Percentiles rank a stretch among this genome's conserved stretches.
Evolutionary conservation across 2,797 vertebrate species (phyloP).

Genomic region (Platyrinchus mystaceus): DNA sequence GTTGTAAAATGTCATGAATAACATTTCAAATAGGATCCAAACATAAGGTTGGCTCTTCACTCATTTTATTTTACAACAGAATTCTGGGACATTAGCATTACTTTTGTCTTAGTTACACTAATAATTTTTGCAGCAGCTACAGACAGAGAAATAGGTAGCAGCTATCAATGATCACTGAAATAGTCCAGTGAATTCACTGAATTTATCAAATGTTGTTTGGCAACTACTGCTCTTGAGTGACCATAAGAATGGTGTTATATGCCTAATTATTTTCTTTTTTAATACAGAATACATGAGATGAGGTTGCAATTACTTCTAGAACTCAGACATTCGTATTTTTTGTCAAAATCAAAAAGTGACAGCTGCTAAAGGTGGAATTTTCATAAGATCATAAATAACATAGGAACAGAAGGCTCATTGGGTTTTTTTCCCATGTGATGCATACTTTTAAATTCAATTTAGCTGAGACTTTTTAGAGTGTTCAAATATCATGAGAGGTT

Average conservation of each 20-base stretch:
- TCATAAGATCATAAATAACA: neutral
- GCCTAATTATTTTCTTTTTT: neutral
- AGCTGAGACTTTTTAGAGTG: neutral
- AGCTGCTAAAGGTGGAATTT: neutral
- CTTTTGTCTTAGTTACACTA: conserved; percentile 49
- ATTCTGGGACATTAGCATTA: conserved; percentile 49
- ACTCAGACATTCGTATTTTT: neutral
- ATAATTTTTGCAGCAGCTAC: conserved; percentile 37
- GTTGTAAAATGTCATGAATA: conserved; percentile 68
- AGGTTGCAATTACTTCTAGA: neutral
- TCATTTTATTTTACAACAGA: conserved; percentile 57
- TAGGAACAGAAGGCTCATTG: neutral
- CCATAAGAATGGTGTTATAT: neutral
- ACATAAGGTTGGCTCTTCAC: conserved; percentile 37
- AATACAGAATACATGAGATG: neutral
- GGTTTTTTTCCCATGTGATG: neutral
- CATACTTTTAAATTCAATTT: neutral
- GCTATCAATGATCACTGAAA: conserved; percentile 2
- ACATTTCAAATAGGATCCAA: conserved; percentile 59
- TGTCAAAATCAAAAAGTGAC: neutral
- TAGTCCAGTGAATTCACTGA: neutral
- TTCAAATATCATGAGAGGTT: neutral
- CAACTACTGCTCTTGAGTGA: neutral
- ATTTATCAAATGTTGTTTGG: neutral
- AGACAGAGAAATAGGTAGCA: neutral